These are phyloP conservation scores for Turnix velox DNA, from an alignment of 2,113 vertebrate species.

Conservation along the genomic window DNA sequence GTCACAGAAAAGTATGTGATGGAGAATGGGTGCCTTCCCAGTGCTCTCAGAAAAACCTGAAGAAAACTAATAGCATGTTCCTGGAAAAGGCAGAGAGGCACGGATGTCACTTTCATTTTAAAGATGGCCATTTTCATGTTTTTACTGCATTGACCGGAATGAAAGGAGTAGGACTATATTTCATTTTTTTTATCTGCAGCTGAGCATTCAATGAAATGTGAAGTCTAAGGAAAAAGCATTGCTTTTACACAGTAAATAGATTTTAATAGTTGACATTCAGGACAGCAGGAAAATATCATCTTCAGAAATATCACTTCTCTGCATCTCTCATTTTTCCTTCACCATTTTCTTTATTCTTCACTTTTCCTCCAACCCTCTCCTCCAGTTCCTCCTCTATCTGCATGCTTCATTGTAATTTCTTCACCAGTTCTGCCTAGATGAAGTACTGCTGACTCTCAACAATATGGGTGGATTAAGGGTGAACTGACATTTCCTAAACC, in stretches of 20 bases:
- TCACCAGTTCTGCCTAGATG: background rate
- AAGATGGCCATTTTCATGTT: background rate
- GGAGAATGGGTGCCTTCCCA: background rate
- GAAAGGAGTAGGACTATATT: slow-evolving; percentile 10
- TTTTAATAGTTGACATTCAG: slow-evolving; percentile 6
- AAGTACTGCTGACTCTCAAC: background rate
- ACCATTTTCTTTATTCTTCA: background rate
- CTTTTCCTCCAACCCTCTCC: background rate
- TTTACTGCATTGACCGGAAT: background rate
- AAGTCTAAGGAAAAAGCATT: background rate
- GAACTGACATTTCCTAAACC: background rate
- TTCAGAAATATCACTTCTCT: background rate
- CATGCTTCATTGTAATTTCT: background rate
- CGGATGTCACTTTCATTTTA: background rate
- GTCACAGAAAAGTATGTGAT: background rate
- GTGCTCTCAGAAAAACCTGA: background rate
- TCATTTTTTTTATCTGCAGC: background rate
- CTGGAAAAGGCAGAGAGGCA: background rate
- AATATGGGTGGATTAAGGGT: background rate
- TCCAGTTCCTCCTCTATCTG: background rate
- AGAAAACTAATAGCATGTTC: background rate
- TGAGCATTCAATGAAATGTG: background rate
- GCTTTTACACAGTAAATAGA: background rate
- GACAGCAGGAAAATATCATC: background rate
- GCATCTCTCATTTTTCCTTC: background rate